Base-by-base conservation (phyloP, 1,140 invertebrate species). In the Drosophila lacteicornis region DNA sequence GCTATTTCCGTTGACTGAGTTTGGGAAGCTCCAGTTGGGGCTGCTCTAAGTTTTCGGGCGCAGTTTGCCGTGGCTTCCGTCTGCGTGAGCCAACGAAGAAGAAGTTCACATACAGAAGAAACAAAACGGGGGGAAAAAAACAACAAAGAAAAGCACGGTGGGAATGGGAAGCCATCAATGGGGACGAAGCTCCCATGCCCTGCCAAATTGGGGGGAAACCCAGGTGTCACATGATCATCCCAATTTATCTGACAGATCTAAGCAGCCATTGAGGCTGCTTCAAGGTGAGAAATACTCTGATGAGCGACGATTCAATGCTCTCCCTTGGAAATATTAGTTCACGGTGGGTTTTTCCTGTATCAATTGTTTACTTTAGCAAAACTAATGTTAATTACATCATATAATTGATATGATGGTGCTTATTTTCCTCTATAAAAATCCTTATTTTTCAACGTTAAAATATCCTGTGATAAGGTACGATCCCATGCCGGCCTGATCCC, bases 1-100 rank as follows among this genome's bases (percentile, higher is more conserved):
- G 49, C 69, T 67, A 88, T 88, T 88, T 88, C 85, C 85, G 82
- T 91, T 88, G 85, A 90, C 86, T 88, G 85, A 88, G 66, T 88
- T 91, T 91, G 50, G 56, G 73, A 56, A 40, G 51, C 53, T 51
- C 46, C n/a, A 50, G 46, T 49, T 79, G 53, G 36, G 40, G 40
- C 53, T 40, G 53, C 53, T 56, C 53, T 62, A 53, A 61, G 55
- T 63, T 73, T 56, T 80, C 51, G 73, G 40, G 40, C 59, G 66
- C 61, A 66, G 47, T 49, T 57, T 58, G 67, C 65, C 56, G 47
- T 73, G 78, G 69, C 85, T 88, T 88, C 85, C 86, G 85, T 90
- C 81, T 91, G 53, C 70, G 61, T 75, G 75, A 69, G 75, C 50
- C n/a, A 46, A 43, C 43, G 40, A 73, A 78, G 56, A 74, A 85